A percentile compares a stretch with the other conserved stretches of the same genome.
Evolutionary conservation across 2,888 invertebrate genomes (phyloP).

Genomic region (Deilephila porcellus): DNA sequence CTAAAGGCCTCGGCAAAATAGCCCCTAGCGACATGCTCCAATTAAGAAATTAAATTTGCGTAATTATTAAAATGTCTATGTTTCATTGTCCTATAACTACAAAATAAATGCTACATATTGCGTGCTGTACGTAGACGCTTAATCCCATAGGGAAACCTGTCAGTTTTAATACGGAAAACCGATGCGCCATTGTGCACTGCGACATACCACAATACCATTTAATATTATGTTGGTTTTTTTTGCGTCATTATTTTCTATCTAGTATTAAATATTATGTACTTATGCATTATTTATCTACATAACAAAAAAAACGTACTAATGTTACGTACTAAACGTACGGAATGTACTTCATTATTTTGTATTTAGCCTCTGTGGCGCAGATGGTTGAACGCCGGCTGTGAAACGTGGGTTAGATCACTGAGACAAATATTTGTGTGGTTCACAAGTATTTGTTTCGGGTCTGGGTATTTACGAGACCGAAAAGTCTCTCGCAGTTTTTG

Average conservation of each 20-base stretch:
- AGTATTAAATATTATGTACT: no score
- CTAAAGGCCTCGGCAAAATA: constrained; percentile 1
- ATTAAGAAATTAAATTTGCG: constrained; percentile 12
- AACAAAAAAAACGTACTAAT: no score
- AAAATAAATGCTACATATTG: neutral
- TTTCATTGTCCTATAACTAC: neutral
- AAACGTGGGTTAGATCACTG: no score
- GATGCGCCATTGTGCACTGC: neutral
- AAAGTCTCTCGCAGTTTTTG: no score
- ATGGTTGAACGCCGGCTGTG: no score
- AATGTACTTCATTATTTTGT: no score
- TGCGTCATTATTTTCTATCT: neutral
- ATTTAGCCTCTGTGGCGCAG: no score
- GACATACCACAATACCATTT: neutral
- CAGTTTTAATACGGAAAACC: neutral
- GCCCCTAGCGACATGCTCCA: neutral
- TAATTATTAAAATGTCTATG: neutral
- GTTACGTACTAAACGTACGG: no score
- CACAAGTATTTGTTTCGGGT: no score
- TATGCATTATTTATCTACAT: no score
- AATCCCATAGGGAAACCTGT: constrained; percentile 1
- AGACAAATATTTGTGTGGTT: no score
- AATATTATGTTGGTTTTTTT: neutral
- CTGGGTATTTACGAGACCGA: no score
- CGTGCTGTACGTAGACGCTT: neutral